Conservation (phyloP, 1,140 invertebrate genomes). For the Pararge aegeria region DNA sequence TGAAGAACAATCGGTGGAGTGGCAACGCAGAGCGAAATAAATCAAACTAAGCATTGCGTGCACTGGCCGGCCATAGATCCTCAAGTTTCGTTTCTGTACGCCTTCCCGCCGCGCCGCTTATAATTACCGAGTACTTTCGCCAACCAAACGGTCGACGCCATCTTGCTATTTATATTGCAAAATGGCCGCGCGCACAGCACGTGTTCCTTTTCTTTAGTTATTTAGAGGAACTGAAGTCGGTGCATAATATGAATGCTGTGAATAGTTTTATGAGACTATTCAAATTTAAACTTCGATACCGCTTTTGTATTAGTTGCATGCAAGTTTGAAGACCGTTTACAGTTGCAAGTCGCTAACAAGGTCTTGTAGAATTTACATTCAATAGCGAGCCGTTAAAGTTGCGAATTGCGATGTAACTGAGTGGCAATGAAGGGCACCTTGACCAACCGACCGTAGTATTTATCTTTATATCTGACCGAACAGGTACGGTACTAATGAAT, state of each 20-base stretch:
- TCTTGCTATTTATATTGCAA: slow-evolving; percentile 77
- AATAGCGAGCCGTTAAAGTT: slow-evolving; percentile 64
- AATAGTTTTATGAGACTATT: neutral
- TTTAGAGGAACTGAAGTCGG: slow-evolving; percentile 39
- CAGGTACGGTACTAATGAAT: slow-evolving; percentile 10
- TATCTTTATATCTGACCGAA: slow-evolving; percentile 37
- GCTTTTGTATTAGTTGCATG: neutral
- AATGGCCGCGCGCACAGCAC: slow-evolving; percentile 67
- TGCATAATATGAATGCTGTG: slow-evolving; percentile 6
- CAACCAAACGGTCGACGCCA: slow-evolving; percentile 70
- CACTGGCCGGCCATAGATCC: slow-evolving; percentile 68
- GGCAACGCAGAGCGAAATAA: slow-evolving; percentile 75
- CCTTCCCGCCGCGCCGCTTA: slow-evolving; percentile 62
- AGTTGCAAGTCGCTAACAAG: slow-evolving; percentile 43
- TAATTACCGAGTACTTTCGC: slow-evolving; percentile 78
- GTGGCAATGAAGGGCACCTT: slow-evolving; percentile 64
- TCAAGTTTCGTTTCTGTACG: slow-evolving; percentile 68
- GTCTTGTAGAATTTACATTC: slow-evolving; percentile 69
- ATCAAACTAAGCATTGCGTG: slow-evolving; percentile 75
- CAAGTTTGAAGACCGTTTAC: slow-evolving; percentile 7
- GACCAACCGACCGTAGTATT: slow-evolving; percentile 50
- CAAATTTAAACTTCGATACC: neutral
- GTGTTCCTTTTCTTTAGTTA: slow-evolving; percentile 68
- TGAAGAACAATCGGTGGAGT: slow-evolving; percentile 70
- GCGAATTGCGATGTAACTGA: slow-evolving; percentile 59